A percentile compares a stretch with the other conserved stretches of the same genome.
Evolutionary conservation across 2,797 vertebrate species (phyloP).

Genomic region (Ciconia nigra): DNA sequence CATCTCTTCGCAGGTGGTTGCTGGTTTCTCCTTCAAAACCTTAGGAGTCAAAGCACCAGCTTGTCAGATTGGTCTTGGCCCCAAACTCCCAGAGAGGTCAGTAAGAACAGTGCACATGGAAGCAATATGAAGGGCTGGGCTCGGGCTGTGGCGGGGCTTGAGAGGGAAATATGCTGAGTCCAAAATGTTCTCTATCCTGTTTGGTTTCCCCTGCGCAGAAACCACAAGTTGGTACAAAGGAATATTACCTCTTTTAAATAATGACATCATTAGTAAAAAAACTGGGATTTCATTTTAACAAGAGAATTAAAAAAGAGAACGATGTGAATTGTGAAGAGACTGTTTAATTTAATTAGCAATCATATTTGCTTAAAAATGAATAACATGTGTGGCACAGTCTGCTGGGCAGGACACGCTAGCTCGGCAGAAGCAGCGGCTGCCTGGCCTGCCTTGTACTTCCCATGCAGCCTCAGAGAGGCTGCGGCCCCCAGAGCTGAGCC

Average conservation of each 20-base stretch:
- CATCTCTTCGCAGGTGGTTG: not conserved
- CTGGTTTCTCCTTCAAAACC: not conserved
- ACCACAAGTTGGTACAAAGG: not conserved
- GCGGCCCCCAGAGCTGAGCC: not conserved
- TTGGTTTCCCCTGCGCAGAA: not conserved
- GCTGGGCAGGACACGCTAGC: not conserved
- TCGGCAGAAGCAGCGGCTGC: not conserved
- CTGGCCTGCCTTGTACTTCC: not conserved
- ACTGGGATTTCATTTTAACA: not conserved
- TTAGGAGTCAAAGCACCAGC: not conserved
- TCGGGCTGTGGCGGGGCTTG: not conserved
- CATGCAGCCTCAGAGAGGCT: not conserved
- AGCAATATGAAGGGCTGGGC: not conserved
- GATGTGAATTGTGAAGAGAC: not conserved
- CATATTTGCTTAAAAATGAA: not conserved
- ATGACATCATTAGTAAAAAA: not conserved
- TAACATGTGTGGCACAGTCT: not conserved
- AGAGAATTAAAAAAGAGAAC: not conserved
- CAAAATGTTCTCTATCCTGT: not conserved
- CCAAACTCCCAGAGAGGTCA: not conserved
- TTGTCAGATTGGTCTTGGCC: not conserved
- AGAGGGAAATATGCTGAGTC: not conserved
- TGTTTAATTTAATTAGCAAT: conserved; percentile 19
- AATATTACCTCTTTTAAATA: not conserved
- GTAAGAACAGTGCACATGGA: not conserved